A percentile compares a stretch with the other conserved stretches of the same genome.
phyloP scores from a whole-genome alignment of 2,113 vertebrate species.

The Lanius ludovicianus region DNA sequence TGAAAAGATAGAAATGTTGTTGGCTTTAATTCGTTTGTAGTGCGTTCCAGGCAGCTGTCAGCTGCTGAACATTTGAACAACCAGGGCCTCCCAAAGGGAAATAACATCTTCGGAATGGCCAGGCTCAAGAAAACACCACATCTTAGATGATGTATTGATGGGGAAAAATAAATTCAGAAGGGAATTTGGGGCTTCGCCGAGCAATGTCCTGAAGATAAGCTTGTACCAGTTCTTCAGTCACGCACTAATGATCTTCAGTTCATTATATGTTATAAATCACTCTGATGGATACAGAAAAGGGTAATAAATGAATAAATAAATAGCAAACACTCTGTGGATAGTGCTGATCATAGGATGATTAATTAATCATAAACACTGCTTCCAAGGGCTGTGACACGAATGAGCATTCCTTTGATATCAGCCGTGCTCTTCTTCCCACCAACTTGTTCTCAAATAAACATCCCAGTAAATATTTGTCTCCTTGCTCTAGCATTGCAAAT shows the following conservation, averaged over 20 bases:
- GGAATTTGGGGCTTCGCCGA: conserved; percentile 55
- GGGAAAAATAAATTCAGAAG: conserved; percentile 61
- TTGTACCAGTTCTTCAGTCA: conserved; percentile 62
- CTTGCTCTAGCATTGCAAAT: not conserved
- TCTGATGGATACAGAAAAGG: conserved; percentile 47
- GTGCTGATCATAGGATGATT: conserved; percentile 32
- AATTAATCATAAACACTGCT: conserved; percentile 41
- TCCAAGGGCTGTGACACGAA: conserved; percentile 34
- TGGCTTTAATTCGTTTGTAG: conserved; percentile 67
- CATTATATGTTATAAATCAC: conserved; percentile 57
- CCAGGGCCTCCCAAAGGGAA: conserved; percentile 72
- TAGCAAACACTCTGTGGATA: conserved; percentile 57
- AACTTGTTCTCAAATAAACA: conserved; percentile 62
- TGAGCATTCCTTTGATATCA: conserved; percentile 60
- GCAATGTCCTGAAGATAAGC: conserved; percentile 65
- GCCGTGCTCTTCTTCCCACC: conserved; percentile 46
- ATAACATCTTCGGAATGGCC: conserved; percentile 65
- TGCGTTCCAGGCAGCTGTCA: conserved; percentile 68
- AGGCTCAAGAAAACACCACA: conserved; percentile 68
- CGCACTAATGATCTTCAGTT: conserved; percentile 52
- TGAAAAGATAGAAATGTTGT: conserved; percentile 70
- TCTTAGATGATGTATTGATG: conserved; percentile 66
- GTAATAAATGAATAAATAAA: conserved; percentile 66
- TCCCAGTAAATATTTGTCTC: conserved; percentile 56
- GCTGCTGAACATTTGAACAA: conserved; percentile 54